phyloP scores from a whole-genome alignment of 2,113 vertebrate genomes.

The Nesoenas mayeri region DNA sequence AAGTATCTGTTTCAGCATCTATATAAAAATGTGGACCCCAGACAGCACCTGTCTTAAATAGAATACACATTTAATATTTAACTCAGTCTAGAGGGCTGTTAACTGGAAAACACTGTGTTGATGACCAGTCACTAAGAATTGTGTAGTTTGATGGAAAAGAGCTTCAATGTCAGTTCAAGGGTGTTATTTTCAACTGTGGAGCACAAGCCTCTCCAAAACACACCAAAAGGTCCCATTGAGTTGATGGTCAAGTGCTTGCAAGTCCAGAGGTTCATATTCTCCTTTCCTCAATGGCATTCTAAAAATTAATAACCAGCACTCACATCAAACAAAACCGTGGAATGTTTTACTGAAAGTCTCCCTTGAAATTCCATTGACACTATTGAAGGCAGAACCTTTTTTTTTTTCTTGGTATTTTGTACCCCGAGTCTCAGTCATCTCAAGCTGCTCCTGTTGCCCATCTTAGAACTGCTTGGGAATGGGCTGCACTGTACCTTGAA shows the following conservation, averaged over 20 bases:
- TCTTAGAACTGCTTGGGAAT: background rate
- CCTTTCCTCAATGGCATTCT: background rate
- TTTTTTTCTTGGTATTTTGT: background rate
- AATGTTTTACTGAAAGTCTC: background rate
- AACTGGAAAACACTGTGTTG: background rate
- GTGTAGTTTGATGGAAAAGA: background rate
- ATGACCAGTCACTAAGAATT: background rate
- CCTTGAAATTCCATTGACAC: background rate
- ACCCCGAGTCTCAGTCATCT: background rate
- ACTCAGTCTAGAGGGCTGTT: background rate
- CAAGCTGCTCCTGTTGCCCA: background rate
- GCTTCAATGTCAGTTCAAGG: rapidly evolving
- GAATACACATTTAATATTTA: background rate
- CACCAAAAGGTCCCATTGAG: background rate
- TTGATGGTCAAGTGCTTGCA: background rate
- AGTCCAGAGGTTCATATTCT: background rate
- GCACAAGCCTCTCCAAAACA: background rate
- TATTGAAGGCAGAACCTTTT: background rate
- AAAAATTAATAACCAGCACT: background rate
- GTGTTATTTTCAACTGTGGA: background rate
- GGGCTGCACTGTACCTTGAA: background rate
- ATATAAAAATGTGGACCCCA: background rate
- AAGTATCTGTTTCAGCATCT: background rate
- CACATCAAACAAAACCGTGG: background rate
- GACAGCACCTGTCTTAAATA: background rate